Conservation (phyloP, 2,797 vertebrate genomes). For the Hippoglossus hippoglossus region DNA sequence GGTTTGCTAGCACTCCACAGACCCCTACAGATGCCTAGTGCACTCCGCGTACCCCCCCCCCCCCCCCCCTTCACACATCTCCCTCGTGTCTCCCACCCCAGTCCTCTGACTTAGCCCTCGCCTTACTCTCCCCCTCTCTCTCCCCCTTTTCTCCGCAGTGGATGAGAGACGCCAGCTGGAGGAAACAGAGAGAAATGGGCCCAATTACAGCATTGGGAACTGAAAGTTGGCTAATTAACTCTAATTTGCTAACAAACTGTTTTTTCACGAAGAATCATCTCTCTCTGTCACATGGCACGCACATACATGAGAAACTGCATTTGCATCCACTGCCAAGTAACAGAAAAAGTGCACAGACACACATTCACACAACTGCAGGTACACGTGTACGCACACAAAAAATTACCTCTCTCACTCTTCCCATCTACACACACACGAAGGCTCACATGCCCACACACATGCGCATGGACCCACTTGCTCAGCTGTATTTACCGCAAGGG, state of each 20-base stretch:
- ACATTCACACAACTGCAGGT: conserved; percentile 44
- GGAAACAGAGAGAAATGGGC: conserved; percentile 85
- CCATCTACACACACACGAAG: conserved; percentile 14
- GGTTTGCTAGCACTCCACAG: conserved; percentile 64
- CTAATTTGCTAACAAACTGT: conserved; percentile 88
- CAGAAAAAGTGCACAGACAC: conserved; percentile 16
- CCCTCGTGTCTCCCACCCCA: conserved; percentile 5
- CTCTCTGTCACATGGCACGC: conserved; percentile 77
- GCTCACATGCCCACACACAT: conserved; percentile 64
- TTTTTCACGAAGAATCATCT: conserved; percentile 83
- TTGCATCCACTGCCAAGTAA: conserved; percentile 41
- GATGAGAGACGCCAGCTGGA: conserved; percentile 86
- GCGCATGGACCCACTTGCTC: conserved; percentile 75
- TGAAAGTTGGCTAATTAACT: conserved; percentile 88
- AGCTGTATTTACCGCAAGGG: conserved; percentile 86
- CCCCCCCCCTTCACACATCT: not conserved
- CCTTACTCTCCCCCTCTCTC: conserved; percentile 27
- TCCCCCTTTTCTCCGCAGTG: conserved; percentile 67
- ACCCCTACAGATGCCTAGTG: conserved; percentile 71
- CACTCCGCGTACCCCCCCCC: conserved; percentile 24
- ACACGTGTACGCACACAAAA: conserved; percentile 37
- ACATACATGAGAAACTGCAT: conserved; percentile 51
- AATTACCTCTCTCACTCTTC: not conserved
- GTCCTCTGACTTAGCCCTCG: conserved; percentile 37
- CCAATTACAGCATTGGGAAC: conserved; percentile 87